phyloP scores from a whole-genome alignment of 2,797 vertebrate species.

The Cygnus olor region DNA sequence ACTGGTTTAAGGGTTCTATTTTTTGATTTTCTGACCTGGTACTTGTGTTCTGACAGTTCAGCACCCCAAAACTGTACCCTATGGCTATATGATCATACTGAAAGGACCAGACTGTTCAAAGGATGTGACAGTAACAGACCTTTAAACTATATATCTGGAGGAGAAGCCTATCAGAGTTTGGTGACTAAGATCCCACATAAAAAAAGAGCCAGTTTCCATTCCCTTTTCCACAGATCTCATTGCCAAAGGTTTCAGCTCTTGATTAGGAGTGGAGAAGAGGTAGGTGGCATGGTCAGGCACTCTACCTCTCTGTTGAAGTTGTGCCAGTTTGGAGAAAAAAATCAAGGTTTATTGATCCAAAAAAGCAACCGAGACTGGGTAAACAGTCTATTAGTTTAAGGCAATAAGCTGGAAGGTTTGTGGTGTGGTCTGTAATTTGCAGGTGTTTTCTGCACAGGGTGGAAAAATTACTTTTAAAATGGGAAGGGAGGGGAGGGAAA shows the following conservation, averaged over 20 bases:
- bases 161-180: neutral
- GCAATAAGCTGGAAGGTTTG: neutral
- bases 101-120: neutral
- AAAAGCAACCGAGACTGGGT: rapidly evolving
- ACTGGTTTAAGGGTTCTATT: neutral
- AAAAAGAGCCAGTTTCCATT: neutral
- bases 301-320: neutral
- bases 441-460: neutral
- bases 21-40: neutral
- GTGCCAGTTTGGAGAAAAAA: neutral
- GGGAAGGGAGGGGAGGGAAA: too few relatives aligned
- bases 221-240: neutral
- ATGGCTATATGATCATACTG: neutral
- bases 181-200: neutral
- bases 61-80: neutral
- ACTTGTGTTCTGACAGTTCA: neutral
- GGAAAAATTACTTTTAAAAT: neutral
- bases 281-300: rapidly evolving
- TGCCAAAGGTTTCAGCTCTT: neutral
- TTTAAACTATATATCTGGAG: neutral
- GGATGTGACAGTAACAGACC: neutral
- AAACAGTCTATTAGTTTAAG: neutral
- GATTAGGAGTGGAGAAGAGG: neutral
- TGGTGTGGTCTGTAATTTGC: neutral
- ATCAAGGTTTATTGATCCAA: neutral